A percentile compares a stretch with the other conserved stretches of the same genome.
These are phyloP conservation scores for Palythoa caribaeorum DNA, from an alignment of 92 coral and sea anemone species.

Conservation along the genomic window DNA sequence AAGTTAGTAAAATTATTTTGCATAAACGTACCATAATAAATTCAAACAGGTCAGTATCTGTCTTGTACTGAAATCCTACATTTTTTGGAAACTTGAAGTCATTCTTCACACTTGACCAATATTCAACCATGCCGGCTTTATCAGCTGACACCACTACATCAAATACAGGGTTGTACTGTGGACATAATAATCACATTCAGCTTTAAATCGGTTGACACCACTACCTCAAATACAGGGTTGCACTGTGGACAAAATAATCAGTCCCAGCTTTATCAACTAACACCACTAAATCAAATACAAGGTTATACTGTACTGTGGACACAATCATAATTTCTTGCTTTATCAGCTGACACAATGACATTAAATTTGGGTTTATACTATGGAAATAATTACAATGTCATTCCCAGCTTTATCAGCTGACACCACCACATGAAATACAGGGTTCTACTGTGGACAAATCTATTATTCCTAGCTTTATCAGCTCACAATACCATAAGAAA, in stretches of 20 bases:
- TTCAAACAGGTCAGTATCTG: conserved; percentile 98
- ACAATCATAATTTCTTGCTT: background rate
- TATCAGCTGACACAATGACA: background rate
- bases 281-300: background rate
- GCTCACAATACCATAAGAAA: too few species aligned
- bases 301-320: too few species aligned
- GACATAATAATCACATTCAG: conserved; percentile 18
- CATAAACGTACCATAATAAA: conserved; percentile 78
- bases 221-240: conserved; percentile 88
- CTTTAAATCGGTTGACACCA: conserved; percentile 80
- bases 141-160: conserved; percentile 92
- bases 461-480: too few species aligned
- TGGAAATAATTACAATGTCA: too few species aligned
- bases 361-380: background rate
- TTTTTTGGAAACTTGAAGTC: conserved; percentile 91
- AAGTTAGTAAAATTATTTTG: background rate
- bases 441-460: too few species aligned
- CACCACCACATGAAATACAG: too few species aligned
- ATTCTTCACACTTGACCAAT: conserved; percentile 93
- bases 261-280: background rate
- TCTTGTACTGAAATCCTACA: conserved; percentile 86
- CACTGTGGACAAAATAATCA: conserved; percentile 69
- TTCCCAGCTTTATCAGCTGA: too few species aligned
- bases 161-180: conserved; percentile 89
- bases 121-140: conserved; percentile 95